Conservation (phyloP, 2,888 invertebrate genomes). For the Xanthostigma xanthostigma region DNA sequence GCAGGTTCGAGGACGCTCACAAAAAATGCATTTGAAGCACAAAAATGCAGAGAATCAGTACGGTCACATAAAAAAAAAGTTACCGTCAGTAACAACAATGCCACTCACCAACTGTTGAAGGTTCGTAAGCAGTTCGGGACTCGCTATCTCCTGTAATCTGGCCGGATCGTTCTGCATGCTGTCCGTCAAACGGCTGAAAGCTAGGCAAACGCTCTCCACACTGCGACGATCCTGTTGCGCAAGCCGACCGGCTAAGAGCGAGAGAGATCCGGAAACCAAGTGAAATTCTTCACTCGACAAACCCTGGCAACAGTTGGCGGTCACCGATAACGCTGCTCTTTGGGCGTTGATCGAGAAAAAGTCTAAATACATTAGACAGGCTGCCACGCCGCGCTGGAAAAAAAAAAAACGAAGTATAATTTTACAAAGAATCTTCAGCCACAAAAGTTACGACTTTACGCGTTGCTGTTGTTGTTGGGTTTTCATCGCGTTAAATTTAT, state of each 20-base stretch:
- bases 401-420: background rate
- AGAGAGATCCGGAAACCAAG: slow-evolving; percentile 75
- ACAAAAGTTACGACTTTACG: background rate
- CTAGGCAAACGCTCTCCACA: slow-evolving; percentile 91
- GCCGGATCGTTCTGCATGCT: slow-evolving; percentile 87
- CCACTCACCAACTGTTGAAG: slow-evolving; percentile 70
- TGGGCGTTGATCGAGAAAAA: slow-evolving; percentile 99
- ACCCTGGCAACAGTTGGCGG: slow-evolving; percentile 95
- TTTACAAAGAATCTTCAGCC: background rate
- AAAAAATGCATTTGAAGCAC: too few species aligned
- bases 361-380: slow-evolving; percentile 91
- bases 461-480: too few species aligned
- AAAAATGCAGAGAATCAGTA: too few species aligned
- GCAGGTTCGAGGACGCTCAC: too few species aligned
- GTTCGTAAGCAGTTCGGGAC: slow-evolving; percentile 78
- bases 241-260: slow-evolving; percentile 64
- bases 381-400: slow-evolving; percentile 82
- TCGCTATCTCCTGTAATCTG: slow-evolving; percentile 85
- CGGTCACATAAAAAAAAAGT: too few species aligned
- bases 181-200: slow-evolving; percentile 92
- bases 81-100: background rate
- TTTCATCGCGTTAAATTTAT: too few species aligned
- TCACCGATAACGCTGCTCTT: slow-evolving; percentile 87
- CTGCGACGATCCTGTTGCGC: slow-evolving; percentile 93
- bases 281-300: slow-evolving; percentile 88